These are phyloP conservation scores for Aurelia aurita complex sp. Pacific DNA, from an alignment of 30 jellyfish, hydroid and myxozoan species.

Conservation along the genomic window DNA sequence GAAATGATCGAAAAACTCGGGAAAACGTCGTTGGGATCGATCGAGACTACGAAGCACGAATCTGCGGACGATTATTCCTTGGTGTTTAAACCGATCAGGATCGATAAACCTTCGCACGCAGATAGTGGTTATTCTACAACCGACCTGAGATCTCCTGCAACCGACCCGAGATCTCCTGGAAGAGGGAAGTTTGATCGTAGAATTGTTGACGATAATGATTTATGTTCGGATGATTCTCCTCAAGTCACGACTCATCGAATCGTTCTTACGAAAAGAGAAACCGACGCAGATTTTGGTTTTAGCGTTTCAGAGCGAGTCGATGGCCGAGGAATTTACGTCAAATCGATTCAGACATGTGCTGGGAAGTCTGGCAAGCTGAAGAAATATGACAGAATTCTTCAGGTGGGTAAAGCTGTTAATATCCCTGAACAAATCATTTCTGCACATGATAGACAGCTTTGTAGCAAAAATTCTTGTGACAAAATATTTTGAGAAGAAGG, in stretches of 20 bases:
- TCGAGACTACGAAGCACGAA: constrained; percentile 15
- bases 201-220: not conserved
- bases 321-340: constrained; percentile 59
- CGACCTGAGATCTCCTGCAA: not conserved
- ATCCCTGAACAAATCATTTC: too few species aligned
- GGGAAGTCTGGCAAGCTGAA: constrained; percentile 42
- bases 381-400: constrained; percentile 61
- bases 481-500: too few species aligned
- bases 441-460: too few species aligned
- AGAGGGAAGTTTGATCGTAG: not conserved
- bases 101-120: not conserved
- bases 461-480: too few species aligned
- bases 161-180: not conserved
- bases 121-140: constrained; percentile 36
- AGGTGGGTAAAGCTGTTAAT: constrained; percentile 18
- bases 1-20: constrained; percentile 42
- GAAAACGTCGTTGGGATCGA: constrained; percentile 24
- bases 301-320: constrained; percentile 71
- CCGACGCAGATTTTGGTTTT: constrained; percentile 67
- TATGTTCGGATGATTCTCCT: not conserved
- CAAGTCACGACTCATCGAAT: constrained; percentile 43
- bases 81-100: not conserved
- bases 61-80: not conserved
- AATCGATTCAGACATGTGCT: constrained; percentile 49
- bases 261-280: constrained; percentile 24